phyloP scores from a whole-genome alignment of 2,888 invertebrate species.

The Agrotis ipsilon region DNA sequence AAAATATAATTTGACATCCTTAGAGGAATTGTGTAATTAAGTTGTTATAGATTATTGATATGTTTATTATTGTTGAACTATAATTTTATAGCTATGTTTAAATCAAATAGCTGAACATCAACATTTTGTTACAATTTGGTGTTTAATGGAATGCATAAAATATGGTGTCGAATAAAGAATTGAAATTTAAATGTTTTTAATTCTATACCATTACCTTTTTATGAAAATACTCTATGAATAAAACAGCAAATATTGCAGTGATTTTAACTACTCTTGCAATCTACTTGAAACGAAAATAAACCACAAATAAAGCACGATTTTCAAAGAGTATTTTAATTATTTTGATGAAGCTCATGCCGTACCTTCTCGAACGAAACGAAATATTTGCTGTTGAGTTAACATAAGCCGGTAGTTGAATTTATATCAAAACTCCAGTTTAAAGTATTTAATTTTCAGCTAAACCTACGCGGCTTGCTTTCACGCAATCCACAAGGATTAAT shows the following conservation, averaged over 20 bases:
- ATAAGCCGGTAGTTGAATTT: slow-evolving; percentile 41
- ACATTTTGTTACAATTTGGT: slow-evolving; percentile 91
- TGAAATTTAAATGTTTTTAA: slow-evolving; percentile 69
- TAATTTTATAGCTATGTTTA: slow-evolving; percentile 52
- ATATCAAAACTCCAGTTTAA: slow-evolving; percentile 27
- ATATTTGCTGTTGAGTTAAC: slow-evolving; percentile 32
- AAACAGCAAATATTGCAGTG: background rate
- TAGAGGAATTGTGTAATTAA: slow-evolving; percentile 69
- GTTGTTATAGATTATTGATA: slow-evolving; percentile 57
- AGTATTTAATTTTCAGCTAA: slow-evolving; percentile 29
- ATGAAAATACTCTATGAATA: background rate
- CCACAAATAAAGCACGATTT: background rate
- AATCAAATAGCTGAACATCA: slow-evolving; percentile 62
- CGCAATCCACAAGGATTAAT: slow-evolving; percentile 63
- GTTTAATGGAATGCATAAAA: slow-evolving; percentile 87
- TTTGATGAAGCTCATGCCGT: slow-evolving; percentile 6
- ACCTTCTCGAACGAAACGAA: slow-evolving; percentile 19
- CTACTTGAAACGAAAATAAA: slow-evolving; percentile 12
- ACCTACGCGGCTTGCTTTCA: slow-evolving; percentile 54
- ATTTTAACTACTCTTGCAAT: slow-evolving; percentile 3
- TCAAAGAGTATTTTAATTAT: slow-evolving; percentile 16
- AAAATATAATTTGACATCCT: slow-evolving; percentile 61
- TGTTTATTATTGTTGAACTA: slow-evolving; percentile 60
- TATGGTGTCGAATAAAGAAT: slow-evolving; percentile 89
- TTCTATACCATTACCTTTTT: slow-evolving; percentile 10